Evolutionary conservation across 2,113 vertebrate genomes (phyloP), one percentile per base, ranked within the genome.

Genomic region (Plecturocebus donacophilus): DNA sequence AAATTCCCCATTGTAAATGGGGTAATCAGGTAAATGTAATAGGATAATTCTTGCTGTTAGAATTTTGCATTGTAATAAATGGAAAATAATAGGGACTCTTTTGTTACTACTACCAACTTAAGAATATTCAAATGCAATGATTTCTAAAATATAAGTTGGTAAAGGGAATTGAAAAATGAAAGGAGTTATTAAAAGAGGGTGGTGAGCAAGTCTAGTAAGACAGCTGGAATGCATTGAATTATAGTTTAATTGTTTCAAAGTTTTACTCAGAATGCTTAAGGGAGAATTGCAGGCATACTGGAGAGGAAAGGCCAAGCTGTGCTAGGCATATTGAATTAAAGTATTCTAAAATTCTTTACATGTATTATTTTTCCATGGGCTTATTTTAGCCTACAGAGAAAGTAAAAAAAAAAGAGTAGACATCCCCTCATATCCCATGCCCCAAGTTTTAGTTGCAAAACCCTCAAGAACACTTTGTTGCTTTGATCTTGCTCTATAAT

Each of bases 161-260:
- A 94, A 87, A 90, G 12, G 40, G 40, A 82, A 95, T n/a, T 94
- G 66, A 94, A 97, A 90, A 94, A 73, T 32, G 58, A 92, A 94
- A 91, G 13, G 3, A 79, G 30, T 81, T 75, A 71, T 93, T 95
- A 90, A 68, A 96, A 95, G 70, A 92, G 9, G 19, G n/a, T 73
- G 25, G 66, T 80, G 58, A 94, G 45, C n/a, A 73, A 90, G 42
- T 83, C 64, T 91, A 58, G 17, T 45, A 83, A 96, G 45, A 93
- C 54, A 96, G 94, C 87, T 61, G 56, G 38, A 87, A 45, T 92
- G 71, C 66, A 87, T 77, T 97, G 85, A 96, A 95, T 54, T 95
- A 45, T n/a, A 84, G 32, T 77, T 95, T 83, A 91, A 93, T 93
- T 96, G 79, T 77, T 92, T 95, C 61, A n/a, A 87, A 91, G 58